Conservation (phyloP, 2,797 vertebrate genomes). For the Heterohyrax brucei region DNA sequence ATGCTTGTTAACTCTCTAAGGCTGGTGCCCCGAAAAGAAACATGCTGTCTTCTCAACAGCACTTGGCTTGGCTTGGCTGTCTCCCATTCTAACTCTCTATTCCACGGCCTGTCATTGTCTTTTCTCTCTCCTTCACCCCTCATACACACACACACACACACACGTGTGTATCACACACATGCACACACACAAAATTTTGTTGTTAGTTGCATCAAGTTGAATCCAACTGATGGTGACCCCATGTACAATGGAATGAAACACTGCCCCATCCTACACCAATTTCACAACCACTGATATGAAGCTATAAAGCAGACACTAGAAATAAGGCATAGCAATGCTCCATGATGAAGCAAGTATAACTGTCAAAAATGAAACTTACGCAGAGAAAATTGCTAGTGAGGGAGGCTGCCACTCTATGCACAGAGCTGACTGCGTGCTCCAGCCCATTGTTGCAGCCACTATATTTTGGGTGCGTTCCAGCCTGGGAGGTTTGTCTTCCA, state of each 20-base stretch:
- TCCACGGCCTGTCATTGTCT: not conserved
- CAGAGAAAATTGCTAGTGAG: not conserved
- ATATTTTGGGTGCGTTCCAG: not conserved
- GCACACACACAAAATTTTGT: not conserved
- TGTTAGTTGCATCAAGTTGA: not conserved
- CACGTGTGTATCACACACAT: not conserved
- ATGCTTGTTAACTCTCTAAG: slow-evolving; percentile 29
- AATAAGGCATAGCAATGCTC: slow-evolving; percentile 58
- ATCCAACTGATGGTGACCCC: not conserved
- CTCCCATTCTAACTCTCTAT: not conserved
- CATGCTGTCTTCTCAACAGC: not conserved
- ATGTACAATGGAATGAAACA: not conserved
- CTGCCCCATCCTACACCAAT: not conserved
- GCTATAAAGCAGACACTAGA: not conserved
- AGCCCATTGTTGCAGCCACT: not conserved
- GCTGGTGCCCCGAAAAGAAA: not conserved
- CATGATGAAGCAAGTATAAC: slow-evolving; percentile 19
- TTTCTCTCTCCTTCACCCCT: rapidly evolving
- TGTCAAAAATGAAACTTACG: slow-evolving; percentile 62
- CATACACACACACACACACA: not conserved
- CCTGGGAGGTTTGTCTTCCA: not conserved
- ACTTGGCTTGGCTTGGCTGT: no score
- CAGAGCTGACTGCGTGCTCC: not conserved
- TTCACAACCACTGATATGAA: not conserved
- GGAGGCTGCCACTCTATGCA: slow-evolving; percentile 25